Evolutionary conservation across 1,140 invertebrate species (phyloP).

Genomic region (Dreissena rostriformis): DNA sequence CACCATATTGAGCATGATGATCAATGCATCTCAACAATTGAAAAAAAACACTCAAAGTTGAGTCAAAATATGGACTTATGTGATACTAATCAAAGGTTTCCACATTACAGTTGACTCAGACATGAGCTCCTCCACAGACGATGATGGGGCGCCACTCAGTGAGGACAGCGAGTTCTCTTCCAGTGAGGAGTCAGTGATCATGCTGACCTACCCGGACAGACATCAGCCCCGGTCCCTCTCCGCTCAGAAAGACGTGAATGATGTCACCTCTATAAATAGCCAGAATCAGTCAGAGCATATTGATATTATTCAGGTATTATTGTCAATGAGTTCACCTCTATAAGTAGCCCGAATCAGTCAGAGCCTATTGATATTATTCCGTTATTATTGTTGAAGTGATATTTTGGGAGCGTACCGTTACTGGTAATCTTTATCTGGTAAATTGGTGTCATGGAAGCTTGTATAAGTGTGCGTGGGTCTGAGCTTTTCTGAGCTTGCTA

Average conservation of each 20-base stretch:
- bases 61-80: no score
- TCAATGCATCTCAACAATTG: no score
- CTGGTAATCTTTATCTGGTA: no score
- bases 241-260: constrained; percentile 57
- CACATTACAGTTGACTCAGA: neutral
- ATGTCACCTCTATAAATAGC: constrained; percentile 71
- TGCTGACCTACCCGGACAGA: constrained; percentile 70
- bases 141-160: constrained; percentile 5
- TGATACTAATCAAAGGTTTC: no score
- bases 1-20: no score
- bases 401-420: no score
- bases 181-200: constrained; percentile 74
- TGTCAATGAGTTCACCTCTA: neutral
- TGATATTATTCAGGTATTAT: constrained; percentile 56
- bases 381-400: neutral
- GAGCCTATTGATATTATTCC: constrained; percentile 42
- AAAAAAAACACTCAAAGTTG: no score
- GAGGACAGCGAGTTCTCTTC: constrained; percentile 66
- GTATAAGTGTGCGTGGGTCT: no score
- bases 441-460: no score
- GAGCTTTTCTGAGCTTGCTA: no score
- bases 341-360: no score
- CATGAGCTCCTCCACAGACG: constrained; percentile 18
- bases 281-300: constrained; percentile 68
- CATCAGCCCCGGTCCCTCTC: constrained; percentile 66